Conservation (phyloP, 2,113 vertebrate genomes). For the Colius striatus region DNA sequence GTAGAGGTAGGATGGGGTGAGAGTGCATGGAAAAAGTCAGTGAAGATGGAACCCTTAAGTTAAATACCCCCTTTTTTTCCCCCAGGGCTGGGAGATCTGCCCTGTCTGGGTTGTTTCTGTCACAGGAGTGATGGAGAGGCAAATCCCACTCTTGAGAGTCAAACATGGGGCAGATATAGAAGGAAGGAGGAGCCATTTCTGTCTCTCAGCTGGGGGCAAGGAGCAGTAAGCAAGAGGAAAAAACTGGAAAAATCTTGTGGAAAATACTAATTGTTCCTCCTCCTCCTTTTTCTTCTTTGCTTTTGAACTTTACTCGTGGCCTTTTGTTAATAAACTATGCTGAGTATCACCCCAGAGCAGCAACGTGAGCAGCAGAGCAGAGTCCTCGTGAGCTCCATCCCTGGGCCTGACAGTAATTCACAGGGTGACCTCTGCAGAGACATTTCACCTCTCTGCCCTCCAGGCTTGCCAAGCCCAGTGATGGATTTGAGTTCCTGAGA, state of each 20-base stretch:
- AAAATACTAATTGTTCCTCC: background rate
- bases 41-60: background rate
- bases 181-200: background rate
- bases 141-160: background rate
- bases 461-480: background rate
- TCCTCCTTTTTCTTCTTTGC: background rate
- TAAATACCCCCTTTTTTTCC: background rate
- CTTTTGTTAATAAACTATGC: background rate
- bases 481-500: background rate
- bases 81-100: background rate
- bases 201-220: background rate
- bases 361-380: accelerated
- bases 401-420: background rate
- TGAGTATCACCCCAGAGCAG: background rate
- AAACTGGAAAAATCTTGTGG: background rate
- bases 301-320: background rate
- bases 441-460: constrained; percentile 1
- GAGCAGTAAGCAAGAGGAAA: background rate
- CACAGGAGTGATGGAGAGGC: background rate
- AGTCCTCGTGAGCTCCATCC: background rate
- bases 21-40: background rate
- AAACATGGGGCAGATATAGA: background rate
- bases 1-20: background rate
- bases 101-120: background rate
- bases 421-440: background rate